phyloP scores from a whole-genome alignment of 2,888 invertebrate genomes.

The Pseudanteris insignis region DNA sequence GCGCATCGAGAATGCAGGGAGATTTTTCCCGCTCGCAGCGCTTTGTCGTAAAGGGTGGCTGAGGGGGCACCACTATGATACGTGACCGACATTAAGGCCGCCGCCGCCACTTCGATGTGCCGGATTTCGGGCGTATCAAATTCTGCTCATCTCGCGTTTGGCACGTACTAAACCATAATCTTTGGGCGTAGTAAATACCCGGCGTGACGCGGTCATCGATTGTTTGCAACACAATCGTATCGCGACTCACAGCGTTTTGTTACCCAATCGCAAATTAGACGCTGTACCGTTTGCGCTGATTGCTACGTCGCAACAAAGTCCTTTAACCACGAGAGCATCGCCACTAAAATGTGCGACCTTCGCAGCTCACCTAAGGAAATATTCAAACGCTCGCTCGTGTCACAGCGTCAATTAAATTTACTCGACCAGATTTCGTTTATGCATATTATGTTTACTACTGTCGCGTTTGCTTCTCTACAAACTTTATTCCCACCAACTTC shows the following conservation, averaged over 20 bases:
- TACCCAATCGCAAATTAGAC: constrained; percentile 27
- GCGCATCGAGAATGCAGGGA: constrained; percentile 44
- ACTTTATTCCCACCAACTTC: too few relatives aligned
- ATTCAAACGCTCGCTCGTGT: too few relatives aligned
- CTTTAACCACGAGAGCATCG: too few relatives aligned
- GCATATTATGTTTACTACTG: too few relatives aligned
- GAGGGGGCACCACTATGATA: constrained; percentile 48
- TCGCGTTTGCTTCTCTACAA: too few relatives aligned
- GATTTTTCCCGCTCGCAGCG: constrained; percentile 38
- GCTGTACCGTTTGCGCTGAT: too few relatives aligned
- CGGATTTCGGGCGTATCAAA: constrained; percentile 46
- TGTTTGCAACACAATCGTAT: constrained; percentile 32
- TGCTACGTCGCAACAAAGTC: too few relatives aligned
- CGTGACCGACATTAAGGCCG: constrained; percentile 53
- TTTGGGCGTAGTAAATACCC: constrained; percentile 38
- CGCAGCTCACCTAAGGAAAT: too few relatives aligned
- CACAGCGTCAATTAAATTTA: too few relatives aligned
- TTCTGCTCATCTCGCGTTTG: constrained; percentile 45
- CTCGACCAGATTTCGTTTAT: too few relatives aligned
- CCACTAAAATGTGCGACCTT: too few relatives aligned
- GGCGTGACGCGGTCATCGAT: constrained; percentile 21
- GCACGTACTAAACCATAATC: constrained; percentile 46
- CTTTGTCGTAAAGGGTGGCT: constrained; percentile 47
- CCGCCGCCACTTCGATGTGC: constrained; percentile 36
- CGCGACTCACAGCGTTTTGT: constrained; percentile 14